Conservation (phyloP, 1,140 invertebrate genomes). For the Eulimnadia texana region DNA sequence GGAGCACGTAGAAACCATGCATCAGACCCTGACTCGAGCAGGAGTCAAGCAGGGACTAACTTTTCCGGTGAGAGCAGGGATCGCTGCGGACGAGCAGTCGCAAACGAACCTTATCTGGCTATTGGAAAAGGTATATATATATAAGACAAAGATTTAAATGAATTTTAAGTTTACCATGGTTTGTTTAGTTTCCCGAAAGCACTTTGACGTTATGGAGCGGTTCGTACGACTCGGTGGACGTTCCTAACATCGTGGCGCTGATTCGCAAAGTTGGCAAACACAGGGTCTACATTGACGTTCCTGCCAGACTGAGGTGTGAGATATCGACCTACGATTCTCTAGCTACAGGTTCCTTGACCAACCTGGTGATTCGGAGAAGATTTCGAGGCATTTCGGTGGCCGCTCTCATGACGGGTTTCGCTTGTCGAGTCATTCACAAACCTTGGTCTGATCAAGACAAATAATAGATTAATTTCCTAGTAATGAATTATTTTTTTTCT, state of each 20-base stretch:
- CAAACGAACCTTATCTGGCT: background rate
- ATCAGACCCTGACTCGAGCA: conserved; percentile 40
- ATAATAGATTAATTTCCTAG: background rate
- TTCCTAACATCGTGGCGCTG: conserved; percentile 14
- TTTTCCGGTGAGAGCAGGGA: conserved; percentile 61
- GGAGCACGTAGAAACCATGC: conserved; percentile 55
- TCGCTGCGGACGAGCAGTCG: conserved; percentile 33
- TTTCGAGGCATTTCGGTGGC: background rate
- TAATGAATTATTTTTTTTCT: no score
- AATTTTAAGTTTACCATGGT: conserved; percentile 15
- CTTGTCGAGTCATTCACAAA: background rate
- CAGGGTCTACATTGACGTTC: conserved; percentile 12
- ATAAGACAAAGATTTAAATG: background rate
- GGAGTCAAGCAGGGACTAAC: conserved; percentile 49
- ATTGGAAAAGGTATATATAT: conserved; percentile 17
- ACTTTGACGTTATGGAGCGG: conserved; percentile 59
- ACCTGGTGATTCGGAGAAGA: background rate
- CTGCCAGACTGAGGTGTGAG: conserved; percentile 2
- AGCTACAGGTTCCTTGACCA: background rate
- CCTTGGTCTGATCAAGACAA: background rate
- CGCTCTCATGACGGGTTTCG: background rate
- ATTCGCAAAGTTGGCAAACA: conserved; percentile 5
- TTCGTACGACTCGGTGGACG: conserved; percentile 22
- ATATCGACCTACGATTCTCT: background rate
- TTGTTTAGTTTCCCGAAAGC: conserved; percentile 18